Conservation (phyloP, 2,888 invertebrate species). For the Noctua janthe region DNA sequence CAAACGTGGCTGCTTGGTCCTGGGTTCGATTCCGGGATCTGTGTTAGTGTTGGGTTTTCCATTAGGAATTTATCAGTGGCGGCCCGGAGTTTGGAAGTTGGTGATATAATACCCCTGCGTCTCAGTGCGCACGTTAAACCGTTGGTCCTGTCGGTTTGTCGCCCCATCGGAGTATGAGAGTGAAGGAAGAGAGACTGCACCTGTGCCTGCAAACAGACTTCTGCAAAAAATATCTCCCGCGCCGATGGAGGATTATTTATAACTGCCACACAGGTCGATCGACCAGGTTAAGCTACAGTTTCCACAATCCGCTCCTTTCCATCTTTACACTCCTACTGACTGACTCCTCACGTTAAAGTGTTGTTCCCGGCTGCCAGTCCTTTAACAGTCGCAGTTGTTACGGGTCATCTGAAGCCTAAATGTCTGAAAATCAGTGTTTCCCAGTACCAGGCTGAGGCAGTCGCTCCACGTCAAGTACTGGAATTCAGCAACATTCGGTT, state of each 20-base stretch:
- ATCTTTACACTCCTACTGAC: background rate
- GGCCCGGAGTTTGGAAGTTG: background rate
- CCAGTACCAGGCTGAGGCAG: too few species aligned
- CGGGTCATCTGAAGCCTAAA: too few species aligned
- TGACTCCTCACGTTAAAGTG: background rate
- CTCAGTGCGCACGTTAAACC: background rate
- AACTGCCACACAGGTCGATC: background rate
- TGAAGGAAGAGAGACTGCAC: background rate
- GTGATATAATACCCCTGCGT: background rate
- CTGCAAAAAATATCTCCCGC: background rate
- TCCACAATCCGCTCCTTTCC: background rate
- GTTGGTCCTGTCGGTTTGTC: background rate
- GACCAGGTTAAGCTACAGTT: background rate
- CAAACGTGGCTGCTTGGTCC: background rate
- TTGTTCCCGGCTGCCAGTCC: background rate
- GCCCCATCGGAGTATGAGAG: background rate
- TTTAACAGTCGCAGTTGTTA: background rate
- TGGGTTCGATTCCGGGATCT: background rate
- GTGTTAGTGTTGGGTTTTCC: background rate
- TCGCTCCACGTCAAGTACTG: too few species aligned
- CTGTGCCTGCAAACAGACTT: background rate
- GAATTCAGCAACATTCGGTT: too few species aligned
- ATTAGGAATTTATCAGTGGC: background rate
- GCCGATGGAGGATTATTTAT: background rate
- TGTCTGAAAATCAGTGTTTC: too few species aligned